Percentiles rank a stretch among this genome's conserved stretches.
Evolutionary conservation across 2,888 invertebrate genomes (phyloP).

Genomic region (Stegophylla sp.): DNA sequence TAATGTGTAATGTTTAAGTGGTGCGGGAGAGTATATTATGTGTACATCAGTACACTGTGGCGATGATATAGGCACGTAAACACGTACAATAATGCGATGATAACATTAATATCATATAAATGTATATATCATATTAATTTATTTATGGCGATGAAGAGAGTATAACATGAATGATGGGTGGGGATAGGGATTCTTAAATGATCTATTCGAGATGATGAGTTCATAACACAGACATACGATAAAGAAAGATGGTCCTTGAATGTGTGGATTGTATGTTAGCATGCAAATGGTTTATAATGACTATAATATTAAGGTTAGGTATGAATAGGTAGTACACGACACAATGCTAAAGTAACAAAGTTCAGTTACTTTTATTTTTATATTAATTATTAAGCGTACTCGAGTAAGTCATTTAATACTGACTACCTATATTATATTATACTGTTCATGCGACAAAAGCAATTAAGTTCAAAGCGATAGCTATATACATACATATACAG

Average conservation of each 20-base stretch:
- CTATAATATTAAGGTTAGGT: not conserved
- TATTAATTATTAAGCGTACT: too few species aligned
- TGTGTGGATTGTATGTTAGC: not conserved
- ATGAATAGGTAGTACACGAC: not conserved
- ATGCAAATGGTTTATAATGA: not conserved
- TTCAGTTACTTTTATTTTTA: not conserved
- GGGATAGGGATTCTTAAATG: not conserved
- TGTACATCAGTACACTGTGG: too few species aligned
- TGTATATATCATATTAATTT: not conserved
- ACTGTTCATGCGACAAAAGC: conserved; percentile 18
- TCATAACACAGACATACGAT: not conserved
- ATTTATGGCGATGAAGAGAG: not conserved
- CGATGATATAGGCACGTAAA: not conserved
- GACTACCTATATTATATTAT: not conserved
- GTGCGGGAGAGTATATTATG: not conserved
- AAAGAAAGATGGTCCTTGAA: not conserved
- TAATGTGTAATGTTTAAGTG: not conserved
- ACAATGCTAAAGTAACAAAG: not conserved
- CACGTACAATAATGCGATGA: not conserved
- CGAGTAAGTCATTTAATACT: too few species aligned
- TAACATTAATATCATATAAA: not conserved
- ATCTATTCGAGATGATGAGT: not conserved
- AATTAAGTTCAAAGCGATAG: conserved; percentile 23
- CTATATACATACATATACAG: conserved; percentile 1
- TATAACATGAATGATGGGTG: not conserved